Evolutionary conservation across 2,888 invertebrate genomes (phyloP).

Genomic region (Euclidia mi): DNA sequence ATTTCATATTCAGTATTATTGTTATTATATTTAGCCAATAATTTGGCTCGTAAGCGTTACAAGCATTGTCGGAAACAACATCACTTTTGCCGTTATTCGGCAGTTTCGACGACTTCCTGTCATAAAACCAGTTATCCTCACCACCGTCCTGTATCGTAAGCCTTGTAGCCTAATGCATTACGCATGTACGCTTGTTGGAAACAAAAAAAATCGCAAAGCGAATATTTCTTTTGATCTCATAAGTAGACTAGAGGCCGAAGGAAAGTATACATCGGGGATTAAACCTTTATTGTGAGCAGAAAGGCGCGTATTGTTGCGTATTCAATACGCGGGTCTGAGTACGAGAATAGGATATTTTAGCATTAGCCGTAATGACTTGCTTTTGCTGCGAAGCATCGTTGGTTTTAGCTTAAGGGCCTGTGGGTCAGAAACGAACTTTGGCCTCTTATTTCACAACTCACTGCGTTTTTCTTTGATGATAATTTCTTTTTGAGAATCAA

Average conservation of each 20-base stretch:
- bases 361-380: constrained; percentile 58
- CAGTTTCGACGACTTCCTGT: not conserved
- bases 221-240: constrained; percentile 60
- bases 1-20: not conserved
- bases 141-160: constrained; percentile 2
- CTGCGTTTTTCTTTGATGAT: constrained; percentile 46
- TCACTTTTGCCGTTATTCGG: not conserved
- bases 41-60: constrained; percentile 3
- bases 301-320: constrained; percentile 55
- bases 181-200: constrained; percentile 31
- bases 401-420: constrained; percentile 48
- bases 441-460: constrained; percentile 43
- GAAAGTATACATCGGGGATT: constrained; percentile 55
- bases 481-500: constrained; percentile 30
- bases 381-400: constrained; percentile 41
- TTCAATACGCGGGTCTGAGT: constrained; percentile 48
- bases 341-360: constrained; percentile 54
- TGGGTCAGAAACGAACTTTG: constrained; percentile 36
- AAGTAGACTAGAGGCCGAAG: constrained; percentile 55
- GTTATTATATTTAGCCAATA: constrained; percentile 7
- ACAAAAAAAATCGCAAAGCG: constrained; percentile 40
- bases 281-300: constrained; percentile 50
- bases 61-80: constrained; percentile 4
- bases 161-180: constrained; percentile 44
- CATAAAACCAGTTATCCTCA: constrained; percentile 1